A percentile compares a stretch with the other conserved stretches of the same genome.
phyloP scores from a whole-genome alignment of 2,113 vertebrate genomes.

The Oreochromis aureus region DNA sequence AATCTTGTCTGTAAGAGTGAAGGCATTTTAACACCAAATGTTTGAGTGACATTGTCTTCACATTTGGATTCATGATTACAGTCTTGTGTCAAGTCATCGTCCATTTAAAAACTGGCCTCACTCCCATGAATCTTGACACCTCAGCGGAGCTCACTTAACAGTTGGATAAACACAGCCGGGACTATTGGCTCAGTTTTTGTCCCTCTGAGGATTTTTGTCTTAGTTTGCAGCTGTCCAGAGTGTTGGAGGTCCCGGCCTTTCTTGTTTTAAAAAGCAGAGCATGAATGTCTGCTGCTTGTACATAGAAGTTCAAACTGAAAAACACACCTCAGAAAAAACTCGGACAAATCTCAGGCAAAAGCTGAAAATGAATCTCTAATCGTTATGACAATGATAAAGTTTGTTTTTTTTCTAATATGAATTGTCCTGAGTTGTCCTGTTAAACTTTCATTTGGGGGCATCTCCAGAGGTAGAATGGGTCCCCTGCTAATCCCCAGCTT shows the following conservation, averaged over 20 bases:
- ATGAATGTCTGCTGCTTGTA: not conserved
- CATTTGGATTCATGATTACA: not conserved
- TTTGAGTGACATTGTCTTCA: not conserved
- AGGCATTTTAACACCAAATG: not conserved
- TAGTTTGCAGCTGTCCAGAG: not conserved
- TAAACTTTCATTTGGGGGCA: not conserved
- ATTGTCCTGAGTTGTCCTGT: not conserved
- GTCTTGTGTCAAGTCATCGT: not conserved
- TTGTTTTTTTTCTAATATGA: not conserved
- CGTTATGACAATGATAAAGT: not conserved
- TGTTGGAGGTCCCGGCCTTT: not conserved
- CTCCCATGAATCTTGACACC: not conserved
- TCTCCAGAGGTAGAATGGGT: not conserved
- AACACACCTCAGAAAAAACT: not conserved
- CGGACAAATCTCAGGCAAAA: not conserved
- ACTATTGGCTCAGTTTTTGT: not conserved
- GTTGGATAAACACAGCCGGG: conserved; percentile 10
- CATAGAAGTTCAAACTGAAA: not conserved
- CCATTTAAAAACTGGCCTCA: conserved; percentile 5
- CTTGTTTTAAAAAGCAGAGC: not conserved
- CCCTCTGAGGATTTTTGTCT: not conserved
- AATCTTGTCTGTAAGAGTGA: not conserved
- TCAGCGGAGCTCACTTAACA: not conserved
- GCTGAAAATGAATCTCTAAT: not conserved
- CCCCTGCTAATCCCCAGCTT: not conserved